Evolutionary conservation across 2,797 vertebrate genomes (phyloP).

Genomic region (Orestias chungarensis): DNA sequence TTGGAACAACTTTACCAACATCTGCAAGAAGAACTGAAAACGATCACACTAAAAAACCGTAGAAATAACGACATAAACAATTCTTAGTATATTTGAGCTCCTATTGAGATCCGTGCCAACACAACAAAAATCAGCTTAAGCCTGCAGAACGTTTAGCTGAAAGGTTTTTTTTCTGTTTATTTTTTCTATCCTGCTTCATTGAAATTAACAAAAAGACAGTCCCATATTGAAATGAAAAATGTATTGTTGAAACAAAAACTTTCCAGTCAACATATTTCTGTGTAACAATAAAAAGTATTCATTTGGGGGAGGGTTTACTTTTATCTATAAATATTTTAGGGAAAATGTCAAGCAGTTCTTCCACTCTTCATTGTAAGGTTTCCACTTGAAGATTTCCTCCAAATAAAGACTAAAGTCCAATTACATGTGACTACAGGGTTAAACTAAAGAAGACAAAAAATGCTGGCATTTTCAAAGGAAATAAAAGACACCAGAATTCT

Average conservation of each 20-base stretch:
- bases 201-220: constrained; percentile 69
- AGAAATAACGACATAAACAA: constrained; percentile 72
- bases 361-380: constrained; percentile 35
- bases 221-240: constrained; percentile 69
- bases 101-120: constrained; percentile 61
- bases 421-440: constrained; percentile 15
- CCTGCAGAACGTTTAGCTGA: constrained; percentile 71
- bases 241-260: constrained; percentile 58
- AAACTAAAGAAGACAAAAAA: constrained; percentile 21
- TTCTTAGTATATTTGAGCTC: constrained; percentile 74
- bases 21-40: constrained; percentile 59
- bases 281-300: constrained; percentile 41
- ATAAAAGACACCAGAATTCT: neutral
- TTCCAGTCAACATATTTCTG: constrained; percentile 60
- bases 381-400: constrained; percentile 33
- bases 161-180: constrained; percentile 64
- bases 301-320: constrained; percentile 22
- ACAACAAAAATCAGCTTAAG: constrained; percentile 71
- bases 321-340: constrained; percentile 42
- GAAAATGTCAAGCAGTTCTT: constrained; percentile 26
- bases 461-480: constrained; percentile 9
- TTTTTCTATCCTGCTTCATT: constrained; percentile 62
- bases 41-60: constrained; percentile 63
- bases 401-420: constrained; percentile 16
- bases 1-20: constrained; percentile 56